Base-by-base conservation (phyloP, 2,888 invertebrate species). In the Acleris sparsana region DNA sequence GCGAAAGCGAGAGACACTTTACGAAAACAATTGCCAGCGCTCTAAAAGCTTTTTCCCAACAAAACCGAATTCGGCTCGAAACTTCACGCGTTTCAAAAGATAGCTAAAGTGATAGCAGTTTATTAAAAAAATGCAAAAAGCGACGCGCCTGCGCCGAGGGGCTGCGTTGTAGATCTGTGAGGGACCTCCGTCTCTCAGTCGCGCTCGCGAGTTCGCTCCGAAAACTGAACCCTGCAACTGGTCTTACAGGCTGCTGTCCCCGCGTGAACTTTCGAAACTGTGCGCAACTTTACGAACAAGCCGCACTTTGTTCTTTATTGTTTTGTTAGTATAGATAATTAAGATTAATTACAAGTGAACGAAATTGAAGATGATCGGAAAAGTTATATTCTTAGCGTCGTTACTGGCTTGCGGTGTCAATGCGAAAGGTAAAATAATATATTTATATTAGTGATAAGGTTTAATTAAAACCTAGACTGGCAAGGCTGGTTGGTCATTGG, bases 361-460 rank as follows among this genome's bases (percentile, higher is more conserved):
- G 61, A 63, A 51, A 53, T 52, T 63, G 39, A 74, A 57, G 71
- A 85, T 83, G 79, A 68, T 70, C 69, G 71, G 73, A 59, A 49
- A 71, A 3, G 66, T 71, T 56, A 70, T 80, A n/a, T 52, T 80
- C 33, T 51, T 73, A 55, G 67, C 65, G 7, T 68, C 74, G 55
- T 71, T 77, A 22, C 69, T 78, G 58, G 73, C 79, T 70, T 72
- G 70, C 68, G 62, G 74, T 25, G 77, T 74, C 68, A 70, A 69
- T 57, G 82, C 82, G 17, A 84, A 84, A 79, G 80, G 85, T 85
- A 73, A 76, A 73, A 62, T 69, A 62, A 67, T 72, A 57, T 17
- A 29, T 51, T 69, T 17, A 69, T 69, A 61, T 68, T 60, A 29
- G 46, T 65, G 59, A n/a, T n/a, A n/a, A 44, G n/a, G 0, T 7